Evolutionary conservation across 2,113 vertebrate genomes (phyloP), one percentile per base, ranked within the genome.

Genomic region (Eurystomus gularis): DNA sequence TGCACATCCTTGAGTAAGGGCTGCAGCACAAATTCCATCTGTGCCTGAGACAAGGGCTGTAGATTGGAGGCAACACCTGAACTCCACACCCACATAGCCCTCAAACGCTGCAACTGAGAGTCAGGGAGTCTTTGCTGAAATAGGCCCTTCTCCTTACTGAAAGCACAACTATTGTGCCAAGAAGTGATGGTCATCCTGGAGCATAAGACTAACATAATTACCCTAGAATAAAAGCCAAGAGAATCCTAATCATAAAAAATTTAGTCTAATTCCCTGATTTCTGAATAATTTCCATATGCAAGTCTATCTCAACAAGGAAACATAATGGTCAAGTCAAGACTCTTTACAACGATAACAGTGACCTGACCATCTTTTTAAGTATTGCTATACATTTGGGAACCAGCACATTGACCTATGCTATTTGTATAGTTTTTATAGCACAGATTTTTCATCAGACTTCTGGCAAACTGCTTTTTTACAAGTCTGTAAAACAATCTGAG

Each of bases 21-120:
- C 11, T 0, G 0, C 60, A 6, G 5, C 14, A 7, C 15, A 46
- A 54, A 23, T 8, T 46, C 46, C 31, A 25, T 6, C 2, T 2
- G 81, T 33, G 57, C 42, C 57, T 5, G 6, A 46, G n/a, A 7
- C 1, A n/a, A 5, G 2, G 5, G 35, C 20, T 17, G 14, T 33
- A 46, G 20, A 39, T 40, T 3, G 29, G 33, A 86, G 40, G 13
- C 65, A 76, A 52, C 29, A 51, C 49, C 46, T 2, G 6, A 20
- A 26, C 64, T 40, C 37, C 0, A 0, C 10, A 65, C 40, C 13
- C 33, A n/a, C 2, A 1, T 19, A 21, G 17, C 57, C 29, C 64
- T 62, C 21, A 71, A 62, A 70, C 14, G 33, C 23, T 18, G 11
- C 44, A 49, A 16, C 25, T 8, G 25, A 48, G 21, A 48, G 25